These are phyloP conservation scores for Numenius arquata DNA, from an alignment of 2,113 vertebrate genomes.

Conservation along the genomic window DNA sequence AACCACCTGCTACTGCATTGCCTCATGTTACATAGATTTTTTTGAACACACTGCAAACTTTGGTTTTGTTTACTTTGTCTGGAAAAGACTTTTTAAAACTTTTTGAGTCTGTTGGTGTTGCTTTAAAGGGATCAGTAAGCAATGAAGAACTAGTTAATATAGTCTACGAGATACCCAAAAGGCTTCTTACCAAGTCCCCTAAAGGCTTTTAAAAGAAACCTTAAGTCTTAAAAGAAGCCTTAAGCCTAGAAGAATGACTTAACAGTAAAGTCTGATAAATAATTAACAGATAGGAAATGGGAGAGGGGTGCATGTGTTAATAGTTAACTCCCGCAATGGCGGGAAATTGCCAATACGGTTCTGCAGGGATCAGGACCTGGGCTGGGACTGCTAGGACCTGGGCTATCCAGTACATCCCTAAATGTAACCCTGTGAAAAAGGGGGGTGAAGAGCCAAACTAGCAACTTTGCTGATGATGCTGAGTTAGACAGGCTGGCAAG, in stretches of 20 bases:
- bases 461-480: not conserved
- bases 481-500: not conserved
- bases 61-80: not conserved
- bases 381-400: not conserved
- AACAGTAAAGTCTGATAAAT: not conserved
- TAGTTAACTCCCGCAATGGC: not conserved
- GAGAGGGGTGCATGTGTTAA: not conserved
- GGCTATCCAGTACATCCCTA: not conserved
- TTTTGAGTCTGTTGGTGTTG: not conserved
- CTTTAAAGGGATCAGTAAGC: not conserved
- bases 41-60: not conserved
- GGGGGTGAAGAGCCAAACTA: not conserved
- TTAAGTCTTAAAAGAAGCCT: not conserved
- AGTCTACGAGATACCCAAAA: not conserved
- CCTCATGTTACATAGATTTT: not conserved
- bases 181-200: not conserved
- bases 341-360: not conserved
- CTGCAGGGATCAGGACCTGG: not conserved
- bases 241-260: not conserved
- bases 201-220: not conserved
- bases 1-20: not conserved
- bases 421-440: not conserved
- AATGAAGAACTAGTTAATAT: not conserved
- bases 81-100: not conserved
- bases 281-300: not conserved